Conservation (phyloP, 2,888 invertebrate species). For the Linyphia triangularis region DNA sequence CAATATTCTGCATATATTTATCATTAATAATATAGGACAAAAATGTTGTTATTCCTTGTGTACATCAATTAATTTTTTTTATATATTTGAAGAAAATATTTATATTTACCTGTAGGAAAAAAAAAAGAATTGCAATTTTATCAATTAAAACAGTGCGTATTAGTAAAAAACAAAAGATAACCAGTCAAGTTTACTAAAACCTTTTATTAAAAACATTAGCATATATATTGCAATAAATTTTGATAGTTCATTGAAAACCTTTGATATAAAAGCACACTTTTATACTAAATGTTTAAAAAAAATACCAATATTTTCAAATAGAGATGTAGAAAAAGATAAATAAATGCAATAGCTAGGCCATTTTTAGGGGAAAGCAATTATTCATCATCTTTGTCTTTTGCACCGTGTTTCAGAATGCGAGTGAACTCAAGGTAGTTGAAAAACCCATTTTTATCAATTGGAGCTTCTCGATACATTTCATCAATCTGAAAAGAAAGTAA, state of each 20-base stretch:
- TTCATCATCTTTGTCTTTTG: conserved; percentile 96
- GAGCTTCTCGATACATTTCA: conserved; percentile 99
- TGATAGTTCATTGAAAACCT: not conserved
- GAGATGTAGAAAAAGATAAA: conserved; percentile 58
- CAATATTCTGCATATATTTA: too few relatives aligned
- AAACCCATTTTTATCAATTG: conserved; percentile 90
- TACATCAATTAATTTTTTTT: not conserved
- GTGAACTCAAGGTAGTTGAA: conserved; percentile 99
- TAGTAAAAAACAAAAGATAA: not conserved
- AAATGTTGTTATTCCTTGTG: not conserved
- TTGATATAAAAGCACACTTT: conserved; percentile 23
- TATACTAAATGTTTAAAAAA: conserved; percentile 25
- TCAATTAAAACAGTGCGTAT: not conserved
- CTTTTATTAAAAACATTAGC: conserved; percentile 45
- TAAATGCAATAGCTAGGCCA: conserved; percentile 26
- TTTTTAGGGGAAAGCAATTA: not conserved
- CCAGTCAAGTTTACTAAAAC: conserved; percentile 8
- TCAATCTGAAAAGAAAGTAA: conserved; percentile 84
- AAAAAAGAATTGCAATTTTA: not conserved
- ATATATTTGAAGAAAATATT: not conserved
- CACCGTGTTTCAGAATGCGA: conserved; percentile 98
- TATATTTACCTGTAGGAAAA: not conserved
- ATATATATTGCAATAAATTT: conserved; percentile 36
- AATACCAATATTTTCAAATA: conserved; percentile 9
- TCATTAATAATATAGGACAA: too few relatives aligned